Percentiles rank a stretch among this genome's conserved stretches.
Conservation (phyloP, 30 jellyfish, hydroid and myxozoan species). For the Turritopsis dohrnii region DNA sequence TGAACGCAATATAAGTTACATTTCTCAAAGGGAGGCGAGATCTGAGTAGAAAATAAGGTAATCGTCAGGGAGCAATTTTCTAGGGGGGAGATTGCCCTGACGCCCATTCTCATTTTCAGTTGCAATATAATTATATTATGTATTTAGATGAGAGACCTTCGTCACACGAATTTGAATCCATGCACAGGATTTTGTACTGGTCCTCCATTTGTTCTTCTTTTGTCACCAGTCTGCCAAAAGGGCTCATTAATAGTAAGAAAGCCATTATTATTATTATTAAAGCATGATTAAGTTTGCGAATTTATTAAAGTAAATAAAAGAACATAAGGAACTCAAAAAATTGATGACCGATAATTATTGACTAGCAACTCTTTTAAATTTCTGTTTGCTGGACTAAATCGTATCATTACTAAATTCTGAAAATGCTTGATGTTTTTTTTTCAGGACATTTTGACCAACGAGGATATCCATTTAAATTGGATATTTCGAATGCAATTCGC, state of each 20-base stretch:
- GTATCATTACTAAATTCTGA: no score
- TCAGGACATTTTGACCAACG: conserved; percentile 70
- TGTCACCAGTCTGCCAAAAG: conserved; percentile 48
- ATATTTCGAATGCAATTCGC: conserved; percentile 64
- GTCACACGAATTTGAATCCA: conserved; percentile 61
- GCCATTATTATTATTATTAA: background rate
- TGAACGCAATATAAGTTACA: no score
- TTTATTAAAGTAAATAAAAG: no score
- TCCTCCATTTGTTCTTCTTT: conserved; percentile 59
- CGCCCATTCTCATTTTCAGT: background rate
- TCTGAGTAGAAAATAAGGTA: no score
- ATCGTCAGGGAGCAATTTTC: background rate
- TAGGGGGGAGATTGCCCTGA: background rate
- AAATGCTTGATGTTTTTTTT: background rate
- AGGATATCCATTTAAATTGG: conserved; percentile 66
- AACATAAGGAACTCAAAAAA: no score
- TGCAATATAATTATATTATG: background rate
- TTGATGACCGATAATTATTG: no score
- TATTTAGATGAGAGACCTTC: conserved; percentile 72
- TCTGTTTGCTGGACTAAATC: no score
- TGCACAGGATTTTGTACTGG: conserved; percentile 64
- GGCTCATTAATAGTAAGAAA: conserved; percentile 66
- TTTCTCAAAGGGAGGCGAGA: no score
- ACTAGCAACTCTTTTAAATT: no score
- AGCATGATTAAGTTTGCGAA: background rate